A percentile compares a stretch with the other conserved stretches of the same genome.
Conservation (phyloP, 2,113 vertebrate species). For the Oryzias curvinotus region DNA sequence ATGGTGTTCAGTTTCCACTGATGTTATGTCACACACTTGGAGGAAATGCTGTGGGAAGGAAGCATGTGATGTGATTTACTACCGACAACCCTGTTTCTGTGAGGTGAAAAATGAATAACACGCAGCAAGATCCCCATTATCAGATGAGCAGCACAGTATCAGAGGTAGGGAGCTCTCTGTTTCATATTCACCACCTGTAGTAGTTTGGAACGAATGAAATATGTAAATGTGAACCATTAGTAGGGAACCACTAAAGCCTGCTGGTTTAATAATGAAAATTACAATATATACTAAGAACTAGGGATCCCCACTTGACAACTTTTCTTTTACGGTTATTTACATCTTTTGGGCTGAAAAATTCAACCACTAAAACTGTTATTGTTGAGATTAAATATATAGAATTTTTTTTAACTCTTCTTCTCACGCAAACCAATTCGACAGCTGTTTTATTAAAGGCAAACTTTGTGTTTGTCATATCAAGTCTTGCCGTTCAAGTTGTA, state of each 20-base stretch:
- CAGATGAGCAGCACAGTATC: constrained; percentile 53
- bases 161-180: constrained; percentile 45
- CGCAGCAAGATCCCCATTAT: constrained; percentile 49
- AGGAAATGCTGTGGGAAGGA: constrained; percentile 25
- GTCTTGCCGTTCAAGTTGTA: not conserved
- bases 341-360: not conserved
- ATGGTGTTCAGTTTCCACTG: constrained; percentile 46
- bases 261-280: constrained; percentile 23
- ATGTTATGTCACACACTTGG: constrained; percentile 35
- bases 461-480: constrained; percentile 7
- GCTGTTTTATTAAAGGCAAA: not conserved
- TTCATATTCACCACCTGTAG: constrained; percentile 42
- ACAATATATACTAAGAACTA: constrained; percentile 20
- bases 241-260: constrained; percentile 2
- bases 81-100: constrained; percentile 34
- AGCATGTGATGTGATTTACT: constrained; percentile 44
- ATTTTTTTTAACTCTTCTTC: not conserved
- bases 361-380: not conserved
- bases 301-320: constrained; percentile 1
- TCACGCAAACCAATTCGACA: not conserved
- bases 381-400: not conserved
- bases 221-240: constrained; percentile 35
- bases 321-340: constrained; percentile 16
- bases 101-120: constrained; percentile 28
- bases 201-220: constrained; percentile 45